Conservation (phyloP, 2,797 vertebrate genomes). For the Poliocrania exsul region DNA sequence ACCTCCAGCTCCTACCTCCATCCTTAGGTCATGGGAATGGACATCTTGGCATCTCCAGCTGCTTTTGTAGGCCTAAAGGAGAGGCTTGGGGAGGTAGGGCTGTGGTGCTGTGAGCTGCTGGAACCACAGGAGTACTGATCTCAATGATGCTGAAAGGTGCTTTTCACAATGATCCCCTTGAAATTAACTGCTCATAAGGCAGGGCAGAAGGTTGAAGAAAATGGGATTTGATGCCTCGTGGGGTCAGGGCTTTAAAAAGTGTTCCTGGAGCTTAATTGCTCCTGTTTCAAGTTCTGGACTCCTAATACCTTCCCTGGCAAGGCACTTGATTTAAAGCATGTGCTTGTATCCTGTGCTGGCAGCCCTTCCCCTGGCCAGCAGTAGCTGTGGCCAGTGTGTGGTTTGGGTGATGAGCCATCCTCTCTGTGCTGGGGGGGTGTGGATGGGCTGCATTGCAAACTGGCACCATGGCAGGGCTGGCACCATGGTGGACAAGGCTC, state of each 20-base stretch:
- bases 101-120: not conserved
- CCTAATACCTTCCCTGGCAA: not conserved
- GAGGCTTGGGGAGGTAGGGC: not conserved
- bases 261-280: constrained; percentile 12
- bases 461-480: not conserved
- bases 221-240: constrained; percentile 14
- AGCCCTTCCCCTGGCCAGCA: not conserved
- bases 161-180: not conserved
- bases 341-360: not conserved
- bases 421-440: rapidly evolving
- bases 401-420: not conserved
- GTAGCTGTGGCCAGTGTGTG: not conserved
- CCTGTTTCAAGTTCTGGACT: not conserved
- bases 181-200: constrained; percentile 35
- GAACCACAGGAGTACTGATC: not conserved
- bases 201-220: constrained; percentile 56
- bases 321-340: not conserved
- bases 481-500: rapidly evolving
- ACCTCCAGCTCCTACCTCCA: not conserved
- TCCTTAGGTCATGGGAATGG: not conserved
- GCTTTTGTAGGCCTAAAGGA: not conserved
- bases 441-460: not conserved
- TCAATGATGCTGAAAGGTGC: rapidly evolving
- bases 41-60: not conserved
- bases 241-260: constrained; percentile 26